These are phyloP conservation scores for Acanthoscelides obtectus DNA, from an alignment of 2,888 invertebrate genomes.

Conservation along the genomic window DNA sequence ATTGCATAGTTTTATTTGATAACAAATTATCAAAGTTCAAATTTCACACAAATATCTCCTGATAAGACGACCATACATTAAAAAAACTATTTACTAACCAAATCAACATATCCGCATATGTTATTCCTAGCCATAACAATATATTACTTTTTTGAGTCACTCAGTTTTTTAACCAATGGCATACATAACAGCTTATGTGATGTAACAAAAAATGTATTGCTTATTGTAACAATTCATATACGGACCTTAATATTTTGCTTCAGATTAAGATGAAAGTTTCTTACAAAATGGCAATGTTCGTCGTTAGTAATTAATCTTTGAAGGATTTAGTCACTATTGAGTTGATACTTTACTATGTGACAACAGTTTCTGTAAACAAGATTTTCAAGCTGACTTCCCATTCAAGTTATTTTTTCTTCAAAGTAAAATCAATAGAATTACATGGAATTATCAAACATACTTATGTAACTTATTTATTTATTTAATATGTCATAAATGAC, in stretches of 20 bases:
- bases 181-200: background rate
- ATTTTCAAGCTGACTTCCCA: too few relatives aligned
- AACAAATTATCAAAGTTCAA: background rate
- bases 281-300: too few relatives aligned
- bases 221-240: background rate
- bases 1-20: background rate
- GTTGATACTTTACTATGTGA: background rate
- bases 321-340: background rate
- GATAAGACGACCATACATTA: background rate
- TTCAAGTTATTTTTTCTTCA: too few relatives aligned
- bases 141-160: background rate
- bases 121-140: background rate
- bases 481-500: background rate
- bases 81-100: background rate
- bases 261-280: background rate
- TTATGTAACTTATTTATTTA: background rate
- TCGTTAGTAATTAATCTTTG: background rate
- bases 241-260: too few relatives aligned
- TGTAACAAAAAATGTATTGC: background rate
- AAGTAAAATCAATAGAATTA: background rate
- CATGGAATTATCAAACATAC: background rate
- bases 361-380: background rate
- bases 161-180: background rate
- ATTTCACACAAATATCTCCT: background rate
- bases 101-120: background rate